Conservation (phyloP, 1,140 invertebrate genomes). For the Heliconius melpomene region DNA sequence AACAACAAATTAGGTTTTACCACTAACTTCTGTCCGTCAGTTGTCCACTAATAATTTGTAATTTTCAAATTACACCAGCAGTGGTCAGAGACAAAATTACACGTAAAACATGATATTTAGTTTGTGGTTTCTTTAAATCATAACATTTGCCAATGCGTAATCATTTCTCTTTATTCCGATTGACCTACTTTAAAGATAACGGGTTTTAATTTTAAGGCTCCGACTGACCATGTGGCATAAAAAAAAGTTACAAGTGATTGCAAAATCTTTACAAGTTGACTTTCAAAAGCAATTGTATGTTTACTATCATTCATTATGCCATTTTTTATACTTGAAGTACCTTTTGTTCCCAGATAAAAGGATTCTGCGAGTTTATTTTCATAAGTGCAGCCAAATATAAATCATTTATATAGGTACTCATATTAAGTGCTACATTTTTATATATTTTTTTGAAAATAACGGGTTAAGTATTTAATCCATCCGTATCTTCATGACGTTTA, state of each 20-base stretch:
- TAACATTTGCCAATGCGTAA: constrained; percentile 10
- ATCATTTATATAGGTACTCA: not conserved
- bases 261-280: not conserved
- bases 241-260: constrained; percentile 4
- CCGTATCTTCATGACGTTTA: too few species aligned
- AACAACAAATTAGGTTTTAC: not conserved
- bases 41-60: constrained; percentile 10
- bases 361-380: not conserved
- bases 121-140: constrained; percentile 22
- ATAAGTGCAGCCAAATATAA: not conserved
- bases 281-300: constrained; percentile 5
- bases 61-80: constrained; percentile 5
- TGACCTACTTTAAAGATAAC: constrained; percentile 11
- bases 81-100: constrained; percentile 23
- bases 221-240: not conserved
- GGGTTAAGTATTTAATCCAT: not conserved
- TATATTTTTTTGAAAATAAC: not conserved
- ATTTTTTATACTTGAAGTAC: not conserved
- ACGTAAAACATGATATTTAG: constrained; percentile 29
- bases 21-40: constrained; percentile 13
- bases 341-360: not conserved
- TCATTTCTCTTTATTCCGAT: constrained; percentile 12
- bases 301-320: constrained; percentile 2
- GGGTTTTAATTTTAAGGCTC: constrained; percentile 7
- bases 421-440: not conserved